phyloP scores from a whole-genome alignment of 1,140 invertebrate species.

The Drosophila lini region DNA sequence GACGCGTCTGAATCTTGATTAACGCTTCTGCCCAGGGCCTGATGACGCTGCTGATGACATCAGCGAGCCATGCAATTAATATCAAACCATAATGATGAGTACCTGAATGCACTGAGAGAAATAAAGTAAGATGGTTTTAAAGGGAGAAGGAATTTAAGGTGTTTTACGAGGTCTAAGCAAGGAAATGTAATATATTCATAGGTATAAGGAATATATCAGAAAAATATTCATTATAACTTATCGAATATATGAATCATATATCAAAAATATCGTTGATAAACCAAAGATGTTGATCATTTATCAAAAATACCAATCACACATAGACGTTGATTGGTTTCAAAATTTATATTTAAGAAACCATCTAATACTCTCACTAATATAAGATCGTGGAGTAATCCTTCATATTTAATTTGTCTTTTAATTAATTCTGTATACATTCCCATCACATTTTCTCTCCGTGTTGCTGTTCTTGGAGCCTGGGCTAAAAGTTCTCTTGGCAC shows the following conservation, averaged over 20 bases:
- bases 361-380: neutral
- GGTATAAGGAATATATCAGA: too few species aligned
- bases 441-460: neutral
- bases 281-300: too few species aligned
- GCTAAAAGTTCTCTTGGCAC: slow-evolving; percentile 50
- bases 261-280: too few species aligned
- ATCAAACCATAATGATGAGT: slow-evolving; percentile 68
- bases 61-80: slow-evolving; percentile 73
- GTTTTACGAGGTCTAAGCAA: neutral
- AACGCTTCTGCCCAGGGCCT: slow-evolving; percentile 47
- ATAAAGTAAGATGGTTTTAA: neutral
- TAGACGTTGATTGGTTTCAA: too few species aligned
- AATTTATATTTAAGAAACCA: neutral
- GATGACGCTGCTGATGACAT: slow-evolving; percentile 70
- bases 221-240: too few species aligned
- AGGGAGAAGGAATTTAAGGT: neutral
- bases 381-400: neutral
- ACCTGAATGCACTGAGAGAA: slow-evolving; percentile 15
- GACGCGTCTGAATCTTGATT: slow-evolving; percentile 70
- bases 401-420: neutral
- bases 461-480: slow-evolving; percentile 24
- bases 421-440: neutral
- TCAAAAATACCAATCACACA: too few species aligned
- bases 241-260: too few species aligned
- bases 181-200: too few species aligned